Percentiles rank a stretch among this genome's conserved stretches.
These are phyloP conservation scores for Psittacula echo DNA, from an alignment of 2,797 vertebrate species.

Conservation along the genomic window DNA sequence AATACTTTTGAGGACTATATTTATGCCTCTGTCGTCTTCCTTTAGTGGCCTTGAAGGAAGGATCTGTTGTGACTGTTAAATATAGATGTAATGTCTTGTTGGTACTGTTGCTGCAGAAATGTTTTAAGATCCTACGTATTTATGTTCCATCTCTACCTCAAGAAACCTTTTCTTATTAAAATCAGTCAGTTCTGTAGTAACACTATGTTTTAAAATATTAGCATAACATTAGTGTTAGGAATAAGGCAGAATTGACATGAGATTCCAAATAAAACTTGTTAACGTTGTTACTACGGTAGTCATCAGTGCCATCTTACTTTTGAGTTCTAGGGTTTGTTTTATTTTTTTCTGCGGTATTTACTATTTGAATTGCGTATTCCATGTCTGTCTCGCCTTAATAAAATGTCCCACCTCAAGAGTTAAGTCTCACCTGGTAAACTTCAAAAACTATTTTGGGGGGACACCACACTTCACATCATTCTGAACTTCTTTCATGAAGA, in stretches of 20 bases:
- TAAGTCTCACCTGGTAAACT: not conserved
- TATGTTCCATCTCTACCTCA: not conserved
- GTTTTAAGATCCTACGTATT: not conserved
- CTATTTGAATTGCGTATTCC: not conserved
- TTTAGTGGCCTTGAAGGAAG: slow-evolving; percentile 10
- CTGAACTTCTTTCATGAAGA: not conserved
- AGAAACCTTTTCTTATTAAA: not conserved
- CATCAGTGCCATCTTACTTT: fast-evolving
- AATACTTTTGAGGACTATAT: not conserved
- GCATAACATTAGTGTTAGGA: not conserved
- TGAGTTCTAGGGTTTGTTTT: not conserved
- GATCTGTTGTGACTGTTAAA: slow-evolving; percentile 2
- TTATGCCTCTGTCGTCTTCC: slow-evolving; percentile 1
- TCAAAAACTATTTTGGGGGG: not conserved
- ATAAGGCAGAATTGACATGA: not conserved
- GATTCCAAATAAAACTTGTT: not conserved
- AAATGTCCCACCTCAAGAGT: not conserved
- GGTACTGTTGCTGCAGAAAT: not conserved
- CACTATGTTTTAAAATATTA: not conserved
- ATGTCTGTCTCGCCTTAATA: not conserved
- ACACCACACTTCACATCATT: not conserved
- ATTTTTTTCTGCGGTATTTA: not conserved
- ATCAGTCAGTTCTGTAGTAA: not conserved
- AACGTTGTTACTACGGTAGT: not conserved
- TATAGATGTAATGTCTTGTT: not conserved